Base-by-base conservation (phyloP, 2,888 invertebrate genomes). In the Agriopis marginaria region DNA sequence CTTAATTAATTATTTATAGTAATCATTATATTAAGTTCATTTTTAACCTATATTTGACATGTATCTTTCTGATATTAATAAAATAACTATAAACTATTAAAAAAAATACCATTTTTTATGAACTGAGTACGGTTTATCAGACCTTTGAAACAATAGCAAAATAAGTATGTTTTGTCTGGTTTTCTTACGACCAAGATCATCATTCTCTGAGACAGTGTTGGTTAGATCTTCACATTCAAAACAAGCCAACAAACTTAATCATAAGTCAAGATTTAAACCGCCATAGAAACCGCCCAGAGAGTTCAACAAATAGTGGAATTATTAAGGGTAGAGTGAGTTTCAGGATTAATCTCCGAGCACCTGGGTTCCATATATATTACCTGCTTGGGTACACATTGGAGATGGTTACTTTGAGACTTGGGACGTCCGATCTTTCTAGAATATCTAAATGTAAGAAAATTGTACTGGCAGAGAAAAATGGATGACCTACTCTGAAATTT, bases 311-410 rank as follows among this genome's bases (percentile, higher is more conserved):
- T 84, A 81, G 79, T 73, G 66, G 72, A 79, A 84, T 86, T 85
- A 87, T 83, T 73, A 82, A 85, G 80, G 85, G 86, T 84, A 82
- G 77, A 81, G 67, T 81, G 82, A 81, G 42, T 42, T 56, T 32
- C 69, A 68, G 78, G 80, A 84, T 84, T 82, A 83, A 83, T 80
- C 77, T 60, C 53, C n/a, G 53, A 65, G 59, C 59, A 62, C 74
- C 62, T 68, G 71, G 79, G 74, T 75, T 77, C 64, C 74, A 73
- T 77, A 77, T 76, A 81, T 79, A 84, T 83, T 84, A 84, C 79
- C 78, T 83, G 83, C 78, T 77, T 60, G 75, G 77, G 72, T 82
- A 77, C 72, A 80, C 81, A 77, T 77, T 77, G 80, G 75, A 79
- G 78, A 79, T 71, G 65, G 75, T 73, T 70, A 80, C 75, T 74